Base-by-base conservation (phyloP, 2,888 invertebrate genomes). In the Caenorhabditis imperialis region DNA sequence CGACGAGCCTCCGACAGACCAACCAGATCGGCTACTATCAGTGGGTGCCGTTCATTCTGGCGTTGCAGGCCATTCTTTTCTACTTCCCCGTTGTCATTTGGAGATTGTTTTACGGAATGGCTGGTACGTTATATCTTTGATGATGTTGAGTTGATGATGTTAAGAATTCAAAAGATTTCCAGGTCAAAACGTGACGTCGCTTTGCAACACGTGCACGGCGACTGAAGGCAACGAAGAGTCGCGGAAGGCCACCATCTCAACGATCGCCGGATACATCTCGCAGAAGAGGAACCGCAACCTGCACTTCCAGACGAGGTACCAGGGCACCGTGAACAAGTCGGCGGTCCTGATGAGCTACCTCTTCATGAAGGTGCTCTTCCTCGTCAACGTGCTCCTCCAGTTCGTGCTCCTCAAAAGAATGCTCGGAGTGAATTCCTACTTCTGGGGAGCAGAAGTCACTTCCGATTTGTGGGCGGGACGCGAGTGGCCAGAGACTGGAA, bases 1-100 rank as follows among this genome's bases (percentile, higher is more conserved):
- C 89, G 1, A 86, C 89, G 35, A 86, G 51, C 86, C 88, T 51
- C 83, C 84, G 40, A 65, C 88, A 89, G 58, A 86, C 88, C 48
- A 88, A 88, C 42, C 82, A 85, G 77, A 89, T 90, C 48, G 89
- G 88, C 16, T 86, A 85, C 63, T 86, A 86, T 71, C 86, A 86
- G 77, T 86, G 86, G 87, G 87, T 87, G 22, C 86, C 86, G 14
- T 87, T 87, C 72, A 81, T 88, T 44, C 69, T 88, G 48, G 86
- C 86, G 23, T 74, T 88, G 23, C 86, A 88, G 65, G 88, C 88
- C 7, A 77, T 88, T 10, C 67, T 84, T 22, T 88, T 88, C 79
- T 88, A 85, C 58, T 62, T 86, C 8, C 88, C 88, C n/a, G 81
- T 88, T 44, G 75, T 85, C 30, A 65, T 88, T 40, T 88, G 88